Base-by-base conservation (phyloP, 2,888 invertebrate species). In the Eurois occulta region DNA sequence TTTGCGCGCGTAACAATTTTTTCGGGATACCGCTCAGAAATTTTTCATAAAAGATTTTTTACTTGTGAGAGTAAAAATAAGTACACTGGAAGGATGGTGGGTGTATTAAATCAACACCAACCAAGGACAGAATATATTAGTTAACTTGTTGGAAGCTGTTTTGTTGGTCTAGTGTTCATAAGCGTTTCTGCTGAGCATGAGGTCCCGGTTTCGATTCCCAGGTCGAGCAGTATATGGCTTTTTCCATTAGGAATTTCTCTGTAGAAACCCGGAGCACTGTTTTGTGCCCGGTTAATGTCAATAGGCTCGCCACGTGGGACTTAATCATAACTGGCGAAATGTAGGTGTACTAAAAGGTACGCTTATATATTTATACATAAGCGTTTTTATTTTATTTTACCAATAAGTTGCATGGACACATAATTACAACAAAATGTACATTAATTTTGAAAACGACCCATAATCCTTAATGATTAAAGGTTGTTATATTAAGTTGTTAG, bases 41-140 rank as follows among this genome's bases (percentile, higher is more conserved):
- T 38, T 38, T 38, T 68, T 3, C 28, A 38, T 10, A 21, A 2
- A 2, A 21, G 7, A 5, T 28, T 38, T 21, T 28, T 8, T 28
- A 21, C 28, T 52, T 64, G 35, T 43, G 28, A 35, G 21, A 4
- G 16, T n/a, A 43, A 11, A 48, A 52, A 21, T 21, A 5, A 0
- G 1, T 13, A 21, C 24, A 28, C 13, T 18, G 8, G 35, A 18
- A 8, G 11, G 21, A 58, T n/a, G 46, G 48, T 60, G 41, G 41
- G 21, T 21, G 58, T 38, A 60, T 48, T 8, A 32, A 77, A 77
- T 52, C 62, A 35, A 68, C 78, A 68, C 10, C 41, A 28, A 35
- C 16, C 11, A 67, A 52, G 68, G 28, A 7, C 35, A 28, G 28
- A 35, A 35, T n/a, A n/a, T n/a, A n/a, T n/a, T n/a, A n/a, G 28